Conservation (phyloP, 2,888 invertebrate species). For the Norana najaformis region DNA sequence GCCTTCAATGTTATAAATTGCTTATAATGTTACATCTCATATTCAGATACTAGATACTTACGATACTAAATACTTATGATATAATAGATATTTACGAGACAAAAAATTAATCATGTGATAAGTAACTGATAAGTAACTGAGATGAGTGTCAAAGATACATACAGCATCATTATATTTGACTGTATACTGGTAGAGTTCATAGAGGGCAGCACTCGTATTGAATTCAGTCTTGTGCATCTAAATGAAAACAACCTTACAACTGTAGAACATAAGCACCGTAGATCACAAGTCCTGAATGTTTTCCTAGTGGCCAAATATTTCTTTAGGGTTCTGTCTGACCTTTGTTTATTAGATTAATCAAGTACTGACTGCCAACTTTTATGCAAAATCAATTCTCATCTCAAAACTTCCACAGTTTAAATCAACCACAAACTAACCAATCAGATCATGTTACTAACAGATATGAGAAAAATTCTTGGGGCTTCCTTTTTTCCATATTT, state of each 20-base stretch:
- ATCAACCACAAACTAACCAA: not conserved
- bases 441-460: not conserved
- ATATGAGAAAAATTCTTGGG: not conserved
- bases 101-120: not conserved
- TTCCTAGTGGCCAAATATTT: not conserved
- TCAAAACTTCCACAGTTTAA: not conserved
- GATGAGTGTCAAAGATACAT: slow-evolving; percentile 38
- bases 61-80: too few species aligned
- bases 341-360: not conserved
- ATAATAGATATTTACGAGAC: too few species aligned
- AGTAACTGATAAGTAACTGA: too few species aligned
- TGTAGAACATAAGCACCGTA: not conserved
- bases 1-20: too few species aligned
- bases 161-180: slow-evolving; percentile 89
- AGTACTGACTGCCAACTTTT: not conserved
- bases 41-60: too few species aligned
- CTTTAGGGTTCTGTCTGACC: not conserved
- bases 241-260: slow-evolving; percentile 47
- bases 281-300: not conserved
- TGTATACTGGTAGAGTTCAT: slow-evolving; percentile 93
- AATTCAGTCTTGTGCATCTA: slow-evolving; percentile 94
- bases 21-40: too few species aligned
- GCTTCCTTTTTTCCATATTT: not conserved
- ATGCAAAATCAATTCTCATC: not conserved
- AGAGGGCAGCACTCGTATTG: slow-evolving; percentile 93